Base-by-base conservation (phyloP, 64 coral and sea anemone species). In the Trachythela sp. region DNA sequence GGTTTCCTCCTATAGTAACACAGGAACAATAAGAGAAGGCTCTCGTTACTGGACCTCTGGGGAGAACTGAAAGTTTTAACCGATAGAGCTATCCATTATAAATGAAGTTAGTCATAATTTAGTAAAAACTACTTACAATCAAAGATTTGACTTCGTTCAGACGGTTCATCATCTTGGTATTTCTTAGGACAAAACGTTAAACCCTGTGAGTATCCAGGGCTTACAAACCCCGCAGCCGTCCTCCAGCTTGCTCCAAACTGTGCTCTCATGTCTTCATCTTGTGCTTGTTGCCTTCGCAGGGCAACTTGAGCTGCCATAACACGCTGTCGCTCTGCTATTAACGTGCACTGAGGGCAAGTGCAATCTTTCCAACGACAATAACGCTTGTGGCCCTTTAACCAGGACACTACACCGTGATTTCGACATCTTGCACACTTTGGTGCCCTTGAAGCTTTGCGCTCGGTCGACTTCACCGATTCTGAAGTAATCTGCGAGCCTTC, bases 251-350 rank as follows among this genome's bases (percentile, higher is more conserved):
- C 4, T 80, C 30, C 20, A 80, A 37, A 80, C 75, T 30, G 30
- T 34, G 75, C 75, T 37, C 34, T 30, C 20, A 80, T 85, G 20
- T 17, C 91, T n/a, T 91, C 89, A 33, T 99, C 96, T 27, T 94
- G 94, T 26, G 94, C 92, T 33, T 99, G 96, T 34, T 94, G 94
- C 51, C 96, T 91, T 39, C 96, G 90, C 0, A 99, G 89, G 1
- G 96, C 96, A 9, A 99, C 96, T 64, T 99, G 96, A 13, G 96
- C 96, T 0, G 96, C 96, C 96, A 99, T 99, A 27, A 99, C 93
- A 30, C 96, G 88, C 48, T 99, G 96, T 68, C 96, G 85, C 30
- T 99, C 96, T 0, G 96, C 93, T 39, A 99, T 99, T n/a, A 99
- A 87, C 7, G 89, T 99, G 24, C 96, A 99, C 42, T 99, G 91